Evolutionary conservation across 1,140 invertebrate genomes (phyloP).

Genomic region (Steinernema feltiae): DNA sequence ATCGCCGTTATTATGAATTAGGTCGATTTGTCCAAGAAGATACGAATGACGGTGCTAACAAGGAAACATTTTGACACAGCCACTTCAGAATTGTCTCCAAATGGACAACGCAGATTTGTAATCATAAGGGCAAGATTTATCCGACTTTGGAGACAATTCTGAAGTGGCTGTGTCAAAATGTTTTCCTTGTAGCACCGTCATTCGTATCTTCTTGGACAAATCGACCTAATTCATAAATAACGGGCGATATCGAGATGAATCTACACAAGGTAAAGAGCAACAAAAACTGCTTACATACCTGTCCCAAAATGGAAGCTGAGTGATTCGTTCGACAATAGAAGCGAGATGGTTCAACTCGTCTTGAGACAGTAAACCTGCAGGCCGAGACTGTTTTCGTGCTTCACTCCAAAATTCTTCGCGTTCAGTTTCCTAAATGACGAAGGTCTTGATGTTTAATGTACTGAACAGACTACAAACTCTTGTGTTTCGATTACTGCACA

Average conservation of each 20-base stretch:
- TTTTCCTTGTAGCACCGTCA: slow-evolving; percentile 13
- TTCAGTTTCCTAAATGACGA: slow-evolving; percentile 48
- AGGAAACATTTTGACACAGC: neutral
- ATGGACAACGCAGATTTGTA: too few species aligned
- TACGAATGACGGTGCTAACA: slow-evolving; percentile 30
- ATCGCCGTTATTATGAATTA: slow-evolving; percentile 64
- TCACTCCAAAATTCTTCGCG: slow-evolving; percentile 59
- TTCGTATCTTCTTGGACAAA: slow-evolving; percentile 58
- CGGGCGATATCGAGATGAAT: slow-evolving; percentile 65
- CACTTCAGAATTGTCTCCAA: neutral
- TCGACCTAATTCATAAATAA: slow-evolving; percentile 64
- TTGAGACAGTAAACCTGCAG: slow-evolving; percentile 59
- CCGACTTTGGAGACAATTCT: too few species aligned
- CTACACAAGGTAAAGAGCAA: slow-evolving; percentile 21
- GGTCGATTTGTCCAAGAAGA: slow-evolving; percentile 60
- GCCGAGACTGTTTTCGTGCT: slow-evolving; percentile 44
- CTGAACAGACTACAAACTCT: neutral
- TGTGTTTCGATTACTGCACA: neutral
- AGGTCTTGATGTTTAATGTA: neutral
- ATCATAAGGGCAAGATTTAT: too few species aligned
- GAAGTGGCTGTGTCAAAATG: neutral
- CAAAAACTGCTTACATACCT: slow-evolving; percentile 35
- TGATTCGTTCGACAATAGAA: slow-evolving; percentile 16
- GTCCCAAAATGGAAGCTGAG: slow-evolving; percentile 32
- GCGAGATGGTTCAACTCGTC: slow-evolving; percentile 33